A percentile compares a stretch with the other conserved stretches of the same genome.
Conservation (phyloP, 2,888 invertebrate species). For the Eristalis arbustorum region DNA sequence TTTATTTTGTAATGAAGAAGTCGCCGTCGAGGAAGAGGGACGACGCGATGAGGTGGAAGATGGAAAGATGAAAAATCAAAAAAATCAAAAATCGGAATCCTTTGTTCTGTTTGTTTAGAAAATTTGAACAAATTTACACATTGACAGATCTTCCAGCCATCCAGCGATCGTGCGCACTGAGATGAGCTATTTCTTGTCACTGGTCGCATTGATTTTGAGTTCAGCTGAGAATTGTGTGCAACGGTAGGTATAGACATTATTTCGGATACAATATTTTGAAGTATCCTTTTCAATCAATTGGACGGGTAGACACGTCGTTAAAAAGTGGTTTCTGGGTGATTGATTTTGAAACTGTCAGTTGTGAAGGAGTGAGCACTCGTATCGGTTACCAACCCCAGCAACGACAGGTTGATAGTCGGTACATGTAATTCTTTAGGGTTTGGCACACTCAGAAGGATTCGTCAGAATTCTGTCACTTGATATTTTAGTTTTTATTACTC, state of each 20-base stretch:
- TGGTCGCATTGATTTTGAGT: not conserved
- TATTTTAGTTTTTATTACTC: not conserved
- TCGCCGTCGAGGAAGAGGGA: not conserved
- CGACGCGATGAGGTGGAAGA: not conserved
- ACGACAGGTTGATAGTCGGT: not conserved
- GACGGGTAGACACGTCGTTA: not conserved
- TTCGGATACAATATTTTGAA: conserved; percentile 40
- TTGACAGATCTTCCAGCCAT: conserved; percentile 29
- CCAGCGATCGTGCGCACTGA: not conserved
- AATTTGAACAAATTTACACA: conserved; percentile 56
- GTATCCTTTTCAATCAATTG: conserved; percentile 42
- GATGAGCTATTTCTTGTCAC: not conserved
- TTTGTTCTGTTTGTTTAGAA: conserved; percentile 58
- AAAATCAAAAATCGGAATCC: conserved; percentile 21
- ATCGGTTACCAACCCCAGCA: conserved; percentile 2
- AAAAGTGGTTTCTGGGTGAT: conserved; percentile 14
- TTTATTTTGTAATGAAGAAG: conserved; percentile 50
- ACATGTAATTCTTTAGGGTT: not conserved
- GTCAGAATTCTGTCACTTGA: not conserved
- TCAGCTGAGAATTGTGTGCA: not conserved
- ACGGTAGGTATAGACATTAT: conserved; percentile 9
- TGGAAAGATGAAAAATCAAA: not conserved
- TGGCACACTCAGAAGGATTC: not conserved
- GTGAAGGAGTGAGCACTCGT: not conserved
- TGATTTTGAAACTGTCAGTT: conserved; percentile 23